These are phyloP conservation scores for Nymphalis c-album DNA, from an alignment of 2,888 invertebrate genomes.

Conservation along the genomic window DNA sequence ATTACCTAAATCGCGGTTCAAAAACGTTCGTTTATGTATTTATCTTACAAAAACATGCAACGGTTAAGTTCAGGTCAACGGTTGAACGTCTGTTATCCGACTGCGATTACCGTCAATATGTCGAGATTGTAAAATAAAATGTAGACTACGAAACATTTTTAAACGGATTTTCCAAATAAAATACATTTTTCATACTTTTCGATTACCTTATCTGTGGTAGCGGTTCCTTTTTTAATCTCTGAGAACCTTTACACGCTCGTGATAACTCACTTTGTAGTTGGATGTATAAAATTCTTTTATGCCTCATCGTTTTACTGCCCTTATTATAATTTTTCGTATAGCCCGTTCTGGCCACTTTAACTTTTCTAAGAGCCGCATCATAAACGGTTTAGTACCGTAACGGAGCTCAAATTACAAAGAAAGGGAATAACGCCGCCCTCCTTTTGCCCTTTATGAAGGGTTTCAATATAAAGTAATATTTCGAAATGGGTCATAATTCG, in stretches of 20 bases:
- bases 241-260: conserved; percentile 4
- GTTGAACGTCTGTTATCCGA: conserved; percentile 27
- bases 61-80: conserved; percentile 18
- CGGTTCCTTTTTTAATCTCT: conserved; percentile 5
- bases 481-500: conserved; percentile 70
- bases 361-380: conserved; percentile 74
- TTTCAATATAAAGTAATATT: conserved; percentile 69
- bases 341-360: conserved; percentile 62
- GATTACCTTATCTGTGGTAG: background rate
- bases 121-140: conserved; percentile 28
- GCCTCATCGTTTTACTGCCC: conserved; percentile 30
- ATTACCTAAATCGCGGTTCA: background rate
- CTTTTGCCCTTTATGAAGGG: conserved; percentile 74
- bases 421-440: conserved; percentile 69
- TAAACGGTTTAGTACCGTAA: conserved; percentile 77
- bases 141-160: conserved; percentile 18
- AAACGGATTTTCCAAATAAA: conserved; percentile 20
- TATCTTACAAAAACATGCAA: conserved; percentile 9
- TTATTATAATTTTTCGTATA: conserved; percentile 47
- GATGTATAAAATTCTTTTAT: conserved; percentile 35
- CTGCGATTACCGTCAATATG: conserved; percentile 29
- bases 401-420: conserved; percentile 74
- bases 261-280: conserved; percentile 29
- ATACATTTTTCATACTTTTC: conserved; percentile 7
- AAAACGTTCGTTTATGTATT: background rate